phyloP scores from a whole-genome alignment of 2,888 invertebrate species.

The Elysia crispata region DNA sequence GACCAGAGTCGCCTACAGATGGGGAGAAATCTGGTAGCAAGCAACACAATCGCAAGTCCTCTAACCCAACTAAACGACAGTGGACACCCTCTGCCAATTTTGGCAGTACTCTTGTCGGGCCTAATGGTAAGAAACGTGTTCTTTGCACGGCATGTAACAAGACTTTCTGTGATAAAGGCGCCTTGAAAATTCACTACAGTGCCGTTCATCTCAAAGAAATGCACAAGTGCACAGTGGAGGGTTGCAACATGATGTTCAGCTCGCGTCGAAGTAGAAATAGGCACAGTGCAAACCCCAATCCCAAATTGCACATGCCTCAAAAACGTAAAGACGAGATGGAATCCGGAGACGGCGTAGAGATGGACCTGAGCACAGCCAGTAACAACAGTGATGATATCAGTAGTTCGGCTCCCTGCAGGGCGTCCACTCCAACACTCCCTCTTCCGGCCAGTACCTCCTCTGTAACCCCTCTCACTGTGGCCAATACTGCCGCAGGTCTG shows the following conservation, averaged over 20 bases:
- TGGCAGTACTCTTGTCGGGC: constrained; percentile 74
- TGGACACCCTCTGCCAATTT: constrained; percentile 77
- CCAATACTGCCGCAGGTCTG: constrained; percentile 33
- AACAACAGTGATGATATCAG: background rate
- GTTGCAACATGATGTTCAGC: constrained; percentile 99
- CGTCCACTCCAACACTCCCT: constrained; percentile 44
- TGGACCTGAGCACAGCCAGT: constrained; percentile 30
- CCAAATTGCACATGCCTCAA: constrained; percentile 97
- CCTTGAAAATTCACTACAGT: constrained; percentile 98
- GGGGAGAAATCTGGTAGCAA: constrained; percentile 51
- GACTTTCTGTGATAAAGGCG: constrained; percentile 99
- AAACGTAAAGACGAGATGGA: constrained; percentile 87
- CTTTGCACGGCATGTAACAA: constrained; percentile 98
- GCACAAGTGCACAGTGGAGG: constrained; percentile 99
- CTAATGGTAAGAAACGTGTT: constrained; percentile 89
- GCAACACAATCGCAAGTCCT: constrained; percentile 77
- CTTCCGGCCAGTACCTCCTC: constrained; percentile 63
- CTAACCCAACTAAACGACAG: constrained; percentile 77
- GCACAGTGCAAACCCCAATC: constrained; percentile 98
- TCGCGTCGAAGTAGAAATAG: constrained; percentile 95
- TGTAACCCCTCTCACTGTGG: constrained; percentile 50
- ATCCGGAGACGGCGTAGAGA: constrained; percentile 24
- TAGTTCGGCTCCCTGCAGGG: background rate
- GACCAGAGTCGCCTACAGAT: constrained; percentile 46
- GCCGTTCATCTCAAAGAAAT: constrained; percentile 99